A percentile compares a stretch with the other conserved stretches of the same genome.
phyloP scores from a whole-genome alignment of 2,888 invertebrate species.

The Macrosiphum euphorbiae region DNA sequence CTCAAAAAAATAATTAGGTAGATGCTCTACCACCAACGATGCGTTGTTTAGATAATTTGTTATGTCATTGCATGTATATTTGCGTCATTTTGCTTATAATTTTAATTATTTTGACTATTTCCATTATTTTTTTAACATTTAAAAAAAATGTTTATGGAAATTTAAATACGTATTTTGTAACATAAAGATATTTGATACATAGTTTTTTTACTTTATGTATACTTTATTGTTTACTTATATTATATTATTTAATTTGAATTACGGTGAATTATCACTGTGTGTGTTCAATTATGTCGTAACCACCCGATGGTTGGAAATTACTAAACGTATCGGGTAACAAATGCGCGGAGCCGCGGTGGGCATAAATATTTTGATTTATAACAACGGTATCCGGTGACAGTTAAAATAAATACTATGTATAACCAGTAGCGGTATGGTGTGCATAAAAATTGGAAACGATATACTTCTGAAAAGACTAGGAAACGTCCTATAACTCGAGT shows the following conservation, averaged over 20 bases:
- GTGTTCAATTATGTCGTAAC: background rate
- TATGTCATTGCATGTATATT: background rate
- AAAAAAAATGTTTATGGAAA: background rate
- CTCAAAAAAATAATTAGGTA: background rate
- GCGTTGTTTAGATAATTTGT: background rate
- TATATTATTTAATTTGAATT: background rate
- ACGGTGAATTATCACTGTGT: background rate
- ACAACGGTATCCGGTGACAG: constrained; percentile 24
- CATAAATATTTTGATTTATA: constrained; percentile 5
- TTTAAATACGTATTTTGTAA: background rate
- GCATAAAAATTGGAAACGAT: background rate
- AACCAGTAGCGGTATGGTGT: background rate
- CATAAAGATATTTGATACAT: background rate
- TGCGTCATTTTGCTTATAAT: background rate
- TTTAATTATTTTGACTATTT: background rate
- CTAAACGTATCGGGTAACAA: constrained; percentile 3
- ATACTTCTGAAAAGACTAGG: background rate
- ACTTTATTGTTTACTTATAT: background rate
- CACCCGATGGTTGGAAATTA: background rate
- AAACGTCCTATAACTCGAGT: background rate
- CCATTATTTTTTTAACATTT: background rate
- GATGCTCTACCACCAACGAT: background rate
- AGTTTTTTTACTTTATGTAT: background rate
- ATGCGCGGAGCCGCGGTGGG: background rate
- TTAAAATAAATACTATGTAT: constrained; percentile 9